A percentile compares a stretch with the other conserved stretches of the same genome.
Conservation (phyloP, 1,140 invertebrate genomes). For the Drosophila micromelanica region DNA sequence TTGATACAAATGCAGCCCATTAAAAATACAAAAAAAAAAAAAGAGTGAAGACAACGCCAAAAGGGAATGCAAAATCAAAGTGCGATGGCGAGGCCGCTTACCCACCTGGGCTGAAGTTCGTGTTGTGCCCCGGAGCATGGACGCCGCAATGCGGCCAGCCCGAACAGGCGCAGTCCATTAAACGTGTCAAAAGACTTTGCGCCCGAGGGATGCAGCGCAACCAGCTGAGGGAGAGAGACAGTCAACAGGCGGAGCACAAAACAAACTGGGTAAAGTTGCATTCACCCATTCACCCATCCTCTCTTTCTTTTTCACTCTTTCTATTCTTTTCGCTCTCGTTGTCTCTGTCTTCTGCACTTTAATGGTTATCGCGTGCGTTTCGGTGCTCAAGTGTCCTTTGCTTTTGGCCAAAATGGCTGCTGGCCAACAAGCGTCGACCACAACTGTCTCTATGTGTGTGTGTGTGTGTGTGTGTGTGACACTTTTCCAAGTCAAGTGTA, state of each 20-base stretch:
- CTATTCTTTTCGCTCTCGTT: constrained; percentile 1
- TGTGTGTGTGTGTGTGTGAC: constrained; percentile 14
- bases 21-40: constrained; percentile 67
- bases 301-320: constrained; percentile 5
- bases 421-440: constrained; percentile 31
- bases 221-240: constrained; percentile 3
- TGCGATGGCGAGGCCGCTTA: constrained; percentile 44
- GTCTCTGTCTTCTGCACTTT: constrained; percentile 34
- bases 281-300: neutral
- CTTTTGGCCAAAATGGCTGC: constrained; percentile 40
- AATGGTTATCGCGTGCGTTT: constrained; percentile 37
- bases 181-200: constrained; percentile 71
- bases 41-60: constrained; percentile 41
- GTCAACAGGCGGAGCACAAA: constrained; percentile 14
- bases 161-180: constrained; percentile 62
- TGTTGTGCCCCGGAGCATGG: no score
- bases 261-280: constrained; percentile 53
- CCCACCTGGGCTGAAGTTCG: constrained; percentile 8
- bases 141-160: constrained; percentile 63
- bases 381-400: constrained; percentile 41
- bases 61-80: constrained; percentile 80
- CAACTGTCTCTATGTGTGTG: constrained; percentile 6
- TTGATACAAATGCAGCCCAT: constrained; percentile 47
- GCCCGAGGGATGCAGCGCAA: constrained; percentile 37
- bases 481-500: constrained; percentile 37